Conservation (phyloP, 2,888 invertebrate species). For the Lampropteryx suffumata region DNA sequence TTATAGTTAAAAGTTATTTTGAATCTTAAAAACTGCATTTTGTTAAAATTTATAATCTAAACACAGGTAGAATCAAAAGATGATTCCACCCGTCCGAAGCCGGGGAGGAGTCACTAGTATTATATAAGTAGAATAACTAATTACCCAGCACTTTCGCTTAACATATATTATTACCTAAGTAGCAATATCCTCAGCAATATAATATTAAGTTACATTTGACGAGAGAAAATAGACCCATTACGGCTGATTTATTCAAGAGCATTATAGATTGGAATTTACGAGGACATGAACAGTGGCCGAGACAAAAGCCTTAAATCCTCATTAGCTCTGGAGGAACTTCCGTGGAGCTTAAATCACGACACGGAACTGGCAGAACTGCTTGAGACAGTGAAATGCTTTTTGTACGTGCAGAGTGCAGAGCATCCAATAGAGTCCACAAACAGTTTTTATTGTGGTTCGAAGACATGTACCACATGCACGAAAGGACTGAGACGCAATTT, state of each 20-base stretch:
- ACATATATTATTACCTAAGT: too few species aligned
- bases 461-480: too few species aligned
- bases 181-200: not conserved
- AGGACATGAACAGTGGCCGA: constrained; percentile 1
- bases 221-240: not conserved
- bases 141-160: too few species aligned
- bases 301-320: constrained; percentile 16
- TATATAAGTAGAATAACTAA: too few species aligned
- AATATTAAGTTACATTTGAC: not conserved
- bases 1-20: too few species aligned
- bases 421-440: not conserved
- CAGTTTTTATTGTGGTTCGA: too few species aligned
- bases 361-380: constrained; percentile 2
- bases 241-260: constrained; percentile 7
- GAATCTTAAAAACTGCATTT: too few species aligned
- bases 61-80: too few species aligned
- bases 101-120: too few species aligned
- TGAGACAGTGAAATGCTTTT: not conserved
- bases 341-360: constrained; percentile 8
- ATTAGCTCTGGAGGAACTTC: constrained; percentile 11
- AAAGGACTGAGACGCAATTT: too few species aligned
- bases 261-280: constrained; percentile 11
- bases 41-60: too few species aligned
- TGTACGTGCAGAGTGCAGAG: not conserved
- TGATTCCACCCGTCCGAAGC: too few species aligned